These are phyloP conservation scores for Theodoxus fluviatilis DNA, from an alignment of 2,888 invertebrate species.

Conservation along the genomic window DNA sequence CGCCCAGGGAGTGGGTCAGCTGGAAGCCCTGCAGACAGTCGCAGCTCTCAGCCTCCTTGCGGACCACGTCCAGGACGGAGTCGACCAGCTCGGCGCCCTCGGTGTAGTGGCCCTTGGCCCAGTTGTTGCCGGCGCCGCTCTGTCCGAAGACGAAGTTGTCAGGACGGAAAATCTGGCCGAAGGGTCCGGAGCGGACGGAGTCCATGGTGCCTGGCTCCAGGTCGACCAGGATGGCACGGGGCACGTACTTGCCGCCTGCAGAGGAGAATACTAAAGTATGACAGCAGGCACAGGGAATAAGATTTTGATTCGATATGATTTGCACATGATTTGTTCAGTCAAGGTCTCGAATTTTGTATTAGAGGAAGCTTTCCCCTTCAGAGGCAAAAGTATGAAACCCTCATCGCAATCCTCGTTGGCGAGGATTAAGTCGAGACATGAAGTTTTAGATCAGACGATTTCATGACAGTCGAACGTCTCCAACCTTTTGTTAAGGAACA, in stretches of 20 bases:
- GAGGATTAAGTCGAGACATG: no score
- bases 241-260: conserved; percentile 85
- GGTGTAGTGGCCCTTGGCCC: conserved; percentile 60
- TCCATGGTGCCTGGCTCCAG: conserved; percentile 96
- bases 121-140: conserved; percentile 57
- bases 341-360: no score
- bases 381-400: no score
- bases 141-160: conserved; percentile 86
- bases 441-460: no score
- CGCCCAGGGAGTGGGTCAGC: conserved; percentile 75
- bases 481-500: no score
- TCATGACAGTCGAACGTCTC: no score
- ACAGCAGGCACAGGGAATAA: no score
- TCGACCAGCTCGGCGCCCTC: conserved; percentile 61
- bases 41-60: conserved; percentile 60
- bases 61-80: conserved; percentile 60
- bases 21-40: conserved; percentile 63
- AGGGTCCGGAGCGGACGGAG: conserved; percentile 89
- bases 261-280: no score
- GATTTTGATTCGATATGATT: no score
- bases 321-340: no score
- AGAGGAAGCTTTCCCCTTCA: no score
- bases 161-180: conserved; percentile 90
- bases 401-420: no score
- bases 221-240: conserved; percentile 89